These are phyloP conservation scores for Corythornis cristatus DNA, from an alignment of 2,113 vertebrate genomes.

Conservation along the genomic window DNA sequence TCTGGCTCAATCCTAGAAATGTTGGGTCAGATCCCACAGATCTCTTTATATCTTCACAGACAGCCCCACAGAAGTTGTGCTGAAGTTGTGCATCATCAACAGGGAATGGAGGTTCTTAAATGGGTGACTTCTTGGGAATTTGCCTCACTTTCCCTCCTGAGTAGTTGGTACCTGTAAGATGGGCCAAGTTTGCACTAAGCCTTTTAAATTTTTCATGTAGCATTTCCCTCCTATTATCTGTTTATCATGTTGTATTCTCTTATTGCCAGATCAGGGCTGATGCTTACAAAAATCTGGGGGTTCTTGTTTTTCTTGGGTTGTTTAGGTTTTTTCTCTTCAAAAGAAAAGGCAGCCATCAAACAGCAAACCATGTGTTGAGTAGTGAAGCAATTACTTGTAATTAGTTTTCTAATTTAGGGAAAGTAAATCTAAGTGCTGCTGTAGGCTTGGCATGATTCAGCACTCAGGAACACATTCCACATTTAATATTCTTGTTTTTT, in stretches of 20 bases:
- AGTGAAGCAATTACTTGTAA: not conserved
- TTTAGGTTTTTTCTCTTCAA: not conserved
- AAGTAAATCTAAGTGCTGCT: not conserved
- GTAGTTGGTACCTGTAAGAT: not conserved
- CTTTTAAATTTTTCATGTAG: not conserved
- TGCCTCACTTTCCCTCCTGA: not conserved
- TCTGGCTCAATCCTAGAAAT: not conserved
- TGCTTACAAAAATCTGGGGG: not conserved
- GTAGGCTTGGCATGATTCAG: conserved; percentile 17
- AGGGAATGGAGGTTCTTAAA: not conserved
- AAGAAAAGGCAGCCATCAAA: not conserved
- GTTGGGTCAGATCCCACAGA: not conserved
- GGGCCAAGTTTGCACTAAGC: not conserved
- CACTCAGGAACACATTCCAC: not conserved
- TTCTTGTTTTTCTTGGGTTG: not conserved
- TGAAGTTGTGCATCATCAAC: not conserved
- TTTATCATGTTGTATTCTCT: not conserved
- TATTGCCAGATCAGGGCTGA: not conserved
- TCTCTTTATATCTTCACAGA: not conserved
- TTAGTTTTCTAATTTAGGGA: conserved; percentile 2
- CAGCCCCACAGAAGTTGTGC: not conserved
- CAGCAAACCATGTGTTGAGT: not conserved
- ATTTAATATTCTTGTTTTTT: not conserved
- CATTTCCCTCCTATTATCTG: not conserved
- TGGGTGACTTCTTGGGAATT: not conserved